Conservation (phyloP, 2,113 vertebrate genomes). For the Petromus typicus region DNA sequence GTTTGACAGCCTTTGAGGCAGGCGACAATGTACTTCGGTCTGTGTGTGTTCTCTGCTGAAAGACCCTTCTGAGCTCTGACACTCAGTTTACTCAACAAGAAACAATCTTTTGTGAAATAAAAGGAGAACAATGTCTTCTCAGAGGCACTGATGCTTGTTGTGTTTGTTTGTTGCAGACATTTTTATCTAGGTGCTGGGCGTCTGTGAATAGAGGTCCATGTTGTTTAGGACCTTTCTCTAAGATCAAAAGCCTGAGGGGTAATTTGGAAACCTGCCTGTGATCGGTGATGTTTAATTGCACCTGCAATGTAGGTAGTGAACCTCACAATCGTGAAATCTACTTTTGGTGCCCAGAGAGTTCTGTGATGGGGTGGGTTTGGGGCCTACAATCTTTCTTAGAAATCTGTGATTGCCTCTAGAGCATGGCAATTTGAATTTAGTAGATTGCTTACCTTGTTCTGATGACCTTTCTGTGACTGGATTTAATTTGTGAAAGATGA, state of each 20-base stretch:
- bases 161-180: background rate
- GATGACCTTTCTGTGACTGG: background rate
- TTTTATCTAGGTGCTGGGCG: background rate
- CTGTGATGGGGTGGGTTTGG: too few relatives aligned
- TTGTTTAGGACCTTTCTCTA: background rate
- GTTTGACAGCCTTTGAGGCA: background rate
- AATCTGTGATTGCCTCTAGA: background rate
- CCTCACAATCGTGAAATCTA: background rate
- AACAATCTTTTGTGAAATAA: background rate
- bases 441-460: background rate
- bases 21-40: background rate
- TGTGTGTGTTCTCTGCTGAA: background rate
- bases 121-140: background rate
- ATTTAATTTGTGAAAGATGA: background rate
- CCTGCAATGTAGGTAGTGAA: too few relatives aligned
- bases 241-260: background rate
- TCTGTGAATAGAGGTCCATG: background rate
- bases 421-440: background rate
- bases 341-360: background rate
- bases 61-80: background rate
- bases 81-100: background rate
- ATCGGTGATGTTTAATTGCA: background rate
- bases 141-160: background rate
- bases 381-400: background rate
- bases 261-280: background rate